Evolutionary conservation across 2,113 vertebrate species (phyloP), one percentile per base, ranked within the genome.

Genomic region (Rafetus swinhoei): DNA sequence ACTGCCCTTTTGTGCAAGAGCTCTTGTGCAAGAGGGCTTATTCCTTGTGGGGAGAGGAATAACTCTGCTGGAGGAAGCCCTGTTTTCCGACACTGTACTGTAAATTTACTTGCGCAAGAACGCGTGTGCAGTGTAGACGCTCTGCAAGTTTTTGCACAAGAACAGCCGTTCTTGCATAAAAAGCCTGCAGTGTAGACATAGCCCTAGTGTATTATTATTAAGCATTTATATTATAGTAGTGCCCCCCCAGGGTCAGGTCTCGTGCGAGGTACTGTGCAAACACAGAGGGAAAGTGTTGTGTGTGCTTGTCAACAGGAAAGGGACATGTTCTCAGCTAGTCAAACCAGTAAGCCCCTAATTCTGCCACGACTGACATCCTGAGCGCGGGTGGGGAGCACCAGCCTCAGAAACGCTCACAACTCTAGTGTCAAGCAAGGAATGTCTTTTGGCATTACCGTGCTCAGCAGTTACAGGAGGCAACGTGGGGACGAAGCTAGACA

Each of bases 361-460:
- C 7, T 2, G 69, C 21, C 81, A 3, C 2, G 45, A 45, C 45
- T 45, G 45, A 6, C 45, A 45, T 45, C 45, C 45, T 7, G 45
- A 45, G 45, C 45, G 6, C 45, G 45, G 45, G 45, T 7, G 6
- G 54, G 76, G 4, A 27, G 65, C 84, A 59, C 52, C 32, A 3
- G 84, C 80, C 76, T 86, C 69, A 29, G 52, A 52, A 27, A 19
- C 0, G 39, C 74, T 59, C 11, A 84, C 1, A 53, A 65, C 21
- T 15, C 45, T 8, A 84, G 56, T 57, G 4, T 19, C 24, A 45
- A 32, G 19, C 5, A 0, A 24, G 80, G 55, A n/a, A 3, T 65
- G 27, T 59, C 7, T 18, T 14, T 52, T 27, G 32, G 79, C 27
- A 87, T 79, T 81, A 39, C 3, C 2, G 57, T 77, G 69, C 9